Percentiles rank a stretch among this genome's conserved stretches.
Conservation (phyloP, 92 coral and sea anemone species). For the Zoanthus sansibaricus region DNA sequence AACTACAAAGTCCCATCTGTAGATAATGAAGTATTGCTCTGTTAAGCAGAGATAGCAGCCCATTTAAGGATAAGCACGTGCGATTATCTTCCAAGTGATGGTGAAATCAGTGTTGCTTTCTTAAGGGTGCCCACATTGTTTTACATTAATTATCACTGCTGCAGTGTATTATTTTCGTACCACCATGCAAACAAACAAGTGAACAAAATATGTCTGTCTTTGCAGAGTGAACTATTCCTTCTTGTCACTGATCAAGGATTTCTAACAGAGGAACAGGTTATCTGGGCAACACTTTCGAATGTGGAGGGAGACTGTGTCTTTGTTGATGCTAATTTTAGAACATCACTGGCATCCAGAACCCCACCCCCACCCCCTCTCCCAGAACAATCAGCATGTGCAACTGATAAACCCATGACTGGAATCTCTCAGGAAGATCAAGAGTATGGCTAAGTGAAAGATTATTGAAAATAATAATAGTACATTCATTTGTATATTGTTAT, state of each 20-base stretch:
- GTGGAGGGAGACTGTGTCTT: conserved; percentile 94
- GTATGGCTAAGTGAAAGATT: conserved; percentile 58
- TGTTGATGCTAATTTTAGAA: conserved; percentile 86
- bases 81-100: too few species aligned
- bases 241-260: conserved; percentile 99
- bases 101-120: too few species aligned
- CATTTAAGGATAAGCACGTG: too few species aligned
- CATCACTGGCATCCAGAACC: conserved; percentile 61
- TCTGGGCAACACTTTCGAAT: conserved; percentile 95
- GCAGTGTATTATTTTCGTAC: too few species aligned
- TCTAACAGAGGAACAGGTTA: conserved; percentile 90
- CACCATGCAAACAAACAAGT: too few species aligned
- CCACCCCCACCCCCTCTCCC: conserved; percentile 47
- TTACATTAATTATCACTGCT: too few species aligned
- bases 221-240: conserved; percentile 87
- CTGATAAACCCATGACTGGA: conserved; percentile 38
- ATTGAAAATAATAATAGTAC: too few species aligned
- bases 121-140: too few species aligned
- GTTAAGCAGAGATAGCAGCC: too few species aligned
- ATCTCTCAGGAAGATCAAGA: conserved; percentile 97
- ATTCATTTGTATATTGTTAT: too few species aligned
- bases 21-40: too few species aligned
- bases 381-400: conserved; percentile 29
- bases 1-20: too few species aligned
- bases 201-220: not conserved